Evolutionary conservation across 2,113 vertebrate species (phyloP).

Genomic region (Trogon surrucura): DNA sequence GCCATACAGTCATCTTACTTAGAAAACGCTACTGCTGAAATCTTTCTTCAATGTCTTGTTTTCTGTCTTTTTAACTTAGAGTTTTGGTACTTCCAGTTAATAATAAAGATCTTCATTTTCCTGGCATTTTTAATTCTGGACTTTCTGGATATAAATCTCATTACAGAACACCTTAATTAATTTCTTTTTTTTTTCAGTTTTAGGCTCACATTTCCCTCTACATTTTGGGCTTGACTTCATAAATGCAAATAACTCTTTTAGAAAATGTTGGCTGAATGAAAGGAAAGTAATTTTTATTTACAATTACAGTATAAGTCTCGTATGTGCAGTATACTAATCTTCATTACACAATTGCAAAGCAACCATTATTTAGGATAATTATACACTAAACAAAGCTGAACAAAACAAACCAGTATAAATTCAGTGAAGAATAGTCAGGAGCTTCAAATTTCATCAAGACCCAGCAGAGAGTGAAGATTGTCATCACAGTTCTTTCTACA

Average conservation of each 20-base stretch:
- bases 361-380: neutral
- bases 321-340: conserved; percentile 22
- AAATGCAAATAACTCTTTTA: neutral
- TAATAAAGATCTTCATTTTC: neutral
- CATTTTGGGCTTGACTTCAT: neutral
- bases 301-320: conserved; percentile 2
- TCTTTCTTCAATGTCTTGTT: neutral
- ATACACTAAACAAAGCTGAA: neutral
- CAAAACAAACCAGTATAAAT: neutral
- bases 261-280: neutral
- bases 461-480: neutral
- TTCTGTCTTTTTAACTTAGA: neutral
- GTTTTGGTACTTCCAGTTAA: neutral
- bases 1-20: neutral
- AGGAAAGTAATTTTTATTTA: conserved; percentile 27
- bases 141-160: neutral
- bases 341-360: conserved; percentile 16
- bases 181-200: neutral
- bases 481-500: neutral
- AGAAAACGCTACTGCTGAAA: neutral
- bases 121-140: neutral
- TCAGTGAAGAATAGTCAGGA: neutral
- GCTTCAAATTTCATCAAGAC: neutral
- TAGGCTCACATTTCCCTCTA: neutral
- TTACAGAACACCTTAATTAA: neutral